A percentile compares a stretch with the other conserved stretches of the same genome.
Evolutionary conservation across 2,113 vertebrate species (phyloP).

Genomic region (Hippopotamus amphibius): DNA sequence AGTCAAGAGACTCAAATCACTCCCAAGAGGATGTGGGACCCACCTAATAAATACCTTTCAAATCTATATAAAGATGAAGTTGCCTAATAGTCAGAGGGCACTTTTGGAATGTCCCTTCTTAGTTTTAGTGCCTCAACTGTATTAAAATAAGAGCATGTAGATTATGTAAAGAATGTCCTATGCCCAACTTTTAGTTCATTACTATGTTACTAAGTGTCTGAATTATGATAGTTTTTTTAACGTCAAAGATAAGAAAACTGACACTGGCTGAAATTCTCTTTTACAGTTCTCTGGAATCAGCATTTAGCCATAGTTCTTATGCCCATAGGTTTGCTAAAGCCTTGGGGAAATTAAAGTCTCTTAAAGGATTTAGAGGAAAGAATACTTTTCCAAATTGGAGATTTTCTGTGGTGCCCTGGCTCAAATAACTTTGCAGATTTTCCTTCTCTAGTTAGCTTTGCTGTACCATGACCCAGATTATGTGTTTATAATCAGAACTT

Average conservation of each 20-base stretch:
- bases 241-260: slow-evolving; percentile 14
- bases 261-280: slow-evolving; percentile 4
- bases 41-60: neutral
- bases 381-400: neutral
- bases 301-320: neutral
- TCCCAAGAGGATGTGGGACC: neutral
- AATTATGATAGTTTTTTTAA: slow-evolving; percentile 32
- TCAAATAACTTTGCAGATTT: slow-evolving; percentile 46
- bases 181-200: slow-evolving; percentile 36
- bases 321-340: neutral
- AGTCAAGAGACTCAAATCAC: slow-evolving; percentile 11
- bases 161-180: neutral
- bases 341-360: slow-evolving; percentile 27
- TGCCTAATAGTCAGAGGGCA: neutral
- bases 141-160: neutral
- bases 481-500: slow-evolving; percentile 25
- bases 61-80: neutral
- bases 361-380: slow-evolving; percentile 3
- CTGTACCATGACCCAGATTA: neutral
- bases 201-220: neutral
- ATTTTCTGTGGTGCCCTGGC: neutral
- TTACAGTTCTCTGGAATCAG: neutral
- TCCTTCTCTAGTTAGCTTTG: neutral
- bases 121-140: neutral
- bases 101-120: neutral